Conservation (phyloP, 2,113 vertebrate species). For the Bubo scandiacus region DNA sequence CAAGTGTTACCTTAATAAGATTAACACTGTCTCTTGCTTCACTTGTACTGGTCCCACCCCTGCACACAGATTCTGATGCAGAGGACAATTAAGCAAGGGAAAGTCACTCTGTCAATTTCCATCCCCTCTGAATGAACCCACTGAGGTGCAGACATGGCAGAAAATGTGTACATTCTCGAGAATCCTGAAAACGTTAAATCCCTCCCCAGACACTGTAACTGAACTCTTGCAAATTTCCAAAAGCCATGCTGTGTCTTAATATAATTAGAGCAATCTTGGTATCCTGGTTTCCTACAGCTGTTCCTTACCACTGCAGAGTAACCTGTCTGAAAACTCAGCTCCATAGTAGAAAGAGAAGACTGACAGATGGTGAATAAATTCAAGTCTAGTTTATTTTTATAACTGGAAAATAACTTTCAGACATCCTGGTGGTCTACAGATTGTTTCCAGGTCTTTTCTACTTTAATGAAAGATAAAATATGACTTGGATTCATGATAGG, state of each 20-base stretch:
- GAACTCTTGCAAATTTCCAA: constrained; percentile 26
- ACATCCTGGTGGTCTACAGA: constrained; percentile 43
- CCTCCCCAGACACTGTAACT: background rate
- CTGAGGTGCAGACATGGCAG: background rate
- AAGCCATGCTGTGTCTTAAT: background rate
- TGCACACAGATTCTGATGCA: background rate
- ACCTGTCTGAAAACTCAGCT: constrained; percentile 22
- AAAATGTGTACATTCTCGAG: background rate
- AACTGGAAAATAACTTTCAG: constrained; percentile 56
- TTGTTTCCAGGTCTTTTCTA: constrained; percentile 48
- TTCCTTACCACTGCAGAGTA: background rate
- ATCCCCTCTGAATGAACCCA: background rate
- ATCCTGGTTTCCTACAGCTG: background rate
- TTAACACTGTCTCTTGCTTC: background rate
- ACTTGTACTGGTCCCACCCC: background rate
- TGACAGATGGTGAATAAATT: constrained; percentile 59
- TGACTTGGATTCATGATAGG: background rate
- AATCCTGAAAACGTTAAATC: background rate
- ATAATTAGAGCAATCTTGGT: constrained; percentile 20
- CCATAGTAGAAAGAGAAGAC: constrained; percentile 9
- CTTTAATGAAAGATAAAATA: constrained; percentile 59
- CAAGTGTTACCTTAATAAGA: background rate
- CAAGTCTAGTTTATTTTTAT: constrained; percentile 47
- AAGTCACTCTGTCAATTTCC: background rate
- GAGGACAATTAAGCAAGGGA: background rate